Conservation (phyloP, 2,113 vertebrate genomes). For the Syrrhaptes paradoxus region DNA sequence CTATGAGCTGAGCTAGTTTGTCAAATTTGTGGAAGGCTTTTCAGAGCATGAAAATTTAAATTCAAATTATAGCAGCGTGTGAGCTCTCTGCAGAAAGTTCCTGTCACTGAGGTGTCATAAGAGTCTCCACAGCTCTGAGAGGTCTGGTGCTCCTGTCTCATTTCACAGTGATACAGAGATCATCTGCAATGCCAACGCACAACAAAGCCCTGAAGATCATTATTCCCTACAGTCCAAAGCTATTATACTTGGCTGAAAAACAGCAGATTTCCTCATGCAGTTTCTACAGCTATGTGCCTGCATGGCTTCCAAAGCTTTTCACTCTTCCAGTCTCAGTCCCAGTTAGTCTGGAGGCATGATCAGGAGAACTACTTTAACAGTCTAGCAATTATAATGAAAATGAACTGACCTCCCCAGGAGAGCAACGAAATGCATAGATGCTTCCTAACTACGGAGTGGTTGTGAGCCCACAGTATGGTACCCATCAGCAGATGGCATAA, state of each 20-base stretch:
- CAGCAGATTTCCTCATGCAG: neutral
- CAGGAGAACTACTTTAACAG: neutral
- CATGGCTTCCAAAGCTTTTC: neutral
- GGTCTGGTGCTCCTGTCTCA: neutral
- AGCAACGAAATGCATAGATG: neutral
- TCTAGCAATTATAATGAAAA: neutral
- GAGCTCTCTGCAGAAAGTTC: neutral
- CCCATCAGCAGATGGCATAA: neutral
- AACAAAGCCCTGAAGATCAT: neutral
- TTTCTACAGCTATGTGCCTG: neutral
- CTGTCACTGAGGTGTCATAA: neutral
- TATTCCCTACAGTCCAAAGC: neutral
- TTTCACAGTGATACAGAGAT: neutral
- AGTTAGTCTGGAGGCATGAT: neutral
- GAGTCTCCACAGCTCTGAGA: neutral
- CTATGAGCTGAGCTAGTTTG: neutral
- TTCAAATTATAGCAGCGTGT: neutral
- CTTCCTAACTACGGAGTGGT: neutral
- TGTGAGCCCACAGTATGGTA: neutral
- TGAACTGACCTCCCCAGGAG: neutral
- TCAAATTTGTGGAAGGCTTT: neutral
- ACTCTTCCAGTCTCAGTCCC: neutral
- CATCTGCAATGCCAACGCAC: neutral
- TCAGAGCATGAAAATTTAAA: neutral
- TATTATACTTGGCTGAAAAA: neutral